A percentile compares a stretch with the other conserved stretches of the same genome.
Evolutionary conservation across 2,888 invertebrate species (phyloP).

Genomic region (Odontocolon sp.): DNA sequence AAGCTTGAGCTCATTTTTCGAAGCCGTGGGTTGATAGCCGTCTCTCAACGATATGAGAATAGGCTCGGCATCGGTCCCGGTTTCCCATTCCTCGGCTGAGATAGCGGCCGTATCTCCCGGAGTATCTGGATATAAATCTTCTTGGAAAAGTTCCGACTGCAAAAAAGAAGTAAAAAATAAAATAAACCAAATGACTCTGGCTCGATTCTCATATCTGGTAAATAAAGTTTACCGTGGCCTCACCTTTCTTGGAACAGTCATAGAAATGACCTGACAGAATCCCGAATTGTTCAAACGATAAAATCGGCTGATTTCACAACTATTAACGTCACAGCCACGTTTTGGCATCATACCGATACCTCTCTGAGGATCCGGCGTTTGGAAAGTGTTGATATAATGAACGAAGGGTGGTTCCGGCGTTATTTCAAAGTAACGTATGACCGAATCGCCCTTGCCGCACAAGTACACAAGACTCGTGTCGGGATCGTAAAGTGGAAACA

Average conservation of each 20-base stretch:
- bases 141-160: slow-evolving; percentile 96
- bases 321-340: slow-evolving; percentile 96
- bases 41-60: slow-evolving; percentile 95
- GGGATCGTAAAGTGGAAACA: slow-evolving; percentile 98
- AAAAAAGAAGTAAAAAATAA: slow-evolving; percentile 7
- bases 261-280: slow-evolving; percentile 96
- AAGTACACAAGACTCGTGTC: slow-evolving; percentile 97
- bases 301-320: slow-evolving; percentile 97
- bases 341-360: slow-evolving; percentile 99
- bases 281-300: slow-evolving; percentile 97
- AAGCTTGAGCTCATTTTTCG: slow-evolving; percentile 86
- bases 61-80: slow-evolving; percentile 94
- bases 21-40: slow-evolving; percentile 85
- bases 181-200: neutral
- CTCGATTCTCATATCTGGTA: neutral
- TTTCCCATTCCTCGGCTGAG: slow-evolving; percentile 96
- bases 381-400: slow-evolving; percentile 98
- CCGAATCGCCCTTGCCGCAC: slow-evolving; percentile 99
- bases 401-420: slow-evolving; percentile 97
- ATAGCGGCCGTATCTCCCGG: slow-evolving; percentile 93
- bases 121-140: slow-evolving; percentile 98
- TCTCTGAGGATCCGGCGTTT: slow-evolving; percentile 98
- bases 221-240: slow-evolving; percentile 43
- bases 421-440: slow-evolving; percentile 96
- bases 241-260: slow-evolving; percentile 98